Base-by-base conservation (phyloP, 2,888 invertebrate genomes). In the Drosophila atripex region DNA sequence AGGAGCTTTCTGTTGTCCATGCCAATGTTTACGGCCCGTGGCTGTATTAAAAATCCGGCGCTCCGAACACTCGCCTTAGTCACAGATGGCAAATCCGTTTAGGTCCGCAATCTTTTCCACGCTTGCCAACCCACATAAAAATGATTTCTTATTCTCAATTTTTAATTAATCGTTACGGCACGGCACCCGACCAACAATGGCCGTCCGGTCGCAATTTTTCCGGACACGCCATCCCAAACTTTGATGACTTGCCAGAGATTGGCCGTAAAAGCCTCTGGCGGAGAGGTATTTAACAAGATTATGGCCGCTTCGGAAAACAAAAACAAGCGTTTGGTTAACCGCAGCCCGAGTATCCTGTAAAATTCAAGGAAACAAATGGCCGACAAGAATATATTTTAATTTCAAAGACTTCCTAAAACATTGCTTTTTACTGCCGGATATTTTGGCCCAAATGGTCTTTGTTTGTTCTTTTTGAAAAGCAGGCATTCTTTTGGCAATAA, bases 151-250 rank as follows among this genome's bases (percentile, higher is more conserved):
- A 72, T 73, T 75, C 57, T 43, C 71, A 63, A 65, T 61, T 80
- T 80, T 77, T 84, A 82, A 87, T 82, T 86, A 86, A 82, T 82
- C 58, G 60, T 43, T 30, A 14, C 56, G 55, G 52, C 51, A 14
- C 56, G 55, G 52, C 51, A 47, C 35, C 59, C 51, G 39, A 32
- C 51, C 47, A 41, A 43, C 43, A 11, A 21, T 6, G 43, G 9
- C 18, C 43, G 46, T 23, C 32, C 46, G 38, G 9, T 54, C 47
- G 51, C 25, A 12, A 28, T 35, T 66, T 53, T 55, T 55, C 32
- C 39, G 45, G 43, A 28, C 63, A 61, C 63, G 32, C 46, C 49
- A 32, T 35, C 51, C 68, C 66, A 35, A 50, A 43, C 35, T 69
- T 66, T 66, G 65, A 69, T 66, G 69, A 55, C 69, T 69, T 35